Conservation (phyloP, 1,140 invertebrate species). For the Eumeta japonica region DNA sequence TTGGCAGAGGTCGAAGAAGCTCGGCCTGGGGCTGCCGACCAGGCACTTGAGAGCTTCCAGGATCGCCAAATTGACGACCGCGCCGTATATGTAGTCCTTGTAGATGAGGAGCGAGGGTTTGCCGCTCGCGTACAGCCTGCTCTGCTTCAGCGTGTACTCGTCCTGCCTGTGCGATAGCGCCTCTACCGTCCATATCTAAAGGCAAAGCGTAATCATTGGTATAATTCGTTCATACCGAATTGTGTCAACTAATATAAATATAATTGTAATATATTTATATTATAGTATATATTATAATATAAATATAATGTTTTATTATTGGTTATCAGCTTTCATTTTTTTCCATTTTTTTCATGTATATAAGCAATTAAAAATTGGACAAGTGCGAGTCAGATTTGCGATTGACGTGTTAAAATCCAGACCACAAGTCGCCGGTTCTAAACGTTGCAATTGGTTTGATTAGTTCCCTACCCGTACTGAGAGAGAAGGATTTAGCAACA, state of each 20-base stretch:
- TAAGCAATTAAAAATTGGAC: too few species aligned
- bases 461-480: too few species aligned
- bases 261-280: background rate
- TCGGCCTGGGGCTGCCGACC: constrained; percentile 69
- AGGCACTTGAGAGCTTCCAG: constrained; percentile 65
- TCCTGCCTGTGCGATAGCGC: constrained; percentile 33
- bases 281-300: background rate
- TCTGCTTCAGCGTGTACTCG: constrained; percentile 43
- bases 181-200: constrained; percentile 44
- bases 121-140: constrained; percentile 27
- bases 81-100: constrained; percentile 60
- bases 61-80: constrained; percentile 56
- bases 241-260: background rate
- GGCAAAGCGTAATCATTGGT: constrained; percentile 5
- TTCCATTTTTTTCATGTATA: too few species aligned
- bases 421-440: too few species aligned
- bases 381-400: too few species aligned
- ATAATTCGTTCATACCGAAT: background rate
- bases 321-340: too few species aligned
- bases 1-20: constrained; percentile 70
- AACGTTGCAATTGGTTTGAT: too few species aligned
- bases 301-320: constrained; percentile 1
- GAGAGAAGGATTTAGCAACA: too few species aligned
- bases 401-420: too few species aligned
- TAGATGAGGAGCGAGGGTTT: constrained; percentile 54